Conservation (phyloP, 2,113 vertebrate genomes). For the Malurus melanocephalus region DNA sequence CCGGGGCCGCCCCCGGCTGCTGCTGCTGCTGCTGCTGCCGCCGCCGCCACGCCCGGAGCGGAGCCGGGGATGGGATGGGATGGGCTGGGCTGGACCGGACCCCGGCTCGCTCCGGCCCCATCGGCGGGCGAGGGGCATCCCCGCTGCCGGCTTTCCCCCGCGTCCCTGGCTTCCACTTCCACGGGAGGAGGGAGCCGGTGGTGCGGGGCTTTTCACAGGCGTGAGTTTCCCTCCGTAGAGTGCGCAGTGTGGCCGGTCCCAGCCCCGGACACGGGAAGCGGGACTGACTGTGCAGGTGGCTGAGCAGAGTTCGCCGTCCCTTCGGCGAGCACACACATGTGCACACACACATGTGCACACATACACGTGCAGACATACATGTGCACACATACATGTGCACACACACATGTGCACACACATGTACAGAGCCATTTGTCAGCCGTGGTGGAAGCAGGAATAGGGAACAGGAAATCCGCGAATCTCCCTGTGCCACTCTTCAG, state of each 20-base stretch:
- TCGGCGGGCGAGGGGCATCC: background rate
- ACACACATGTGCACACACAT: fast-evolving
- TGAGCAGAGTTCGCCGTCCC: background rate
- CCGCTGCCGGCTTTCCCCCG: fast-evolving
- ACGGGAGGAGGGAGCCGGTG: too few relatives aligned
- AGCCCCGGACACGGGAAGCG: fast-evolving
- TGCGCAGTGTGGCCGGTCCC: background rate
- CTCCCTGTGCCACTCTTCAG: fast-evolving
- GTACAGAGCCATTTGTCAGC: background rate
- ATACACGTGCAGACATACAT: fast-evolving
- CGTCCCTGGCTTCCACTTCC: background rate
- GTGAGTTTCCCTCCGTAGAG: background rate
- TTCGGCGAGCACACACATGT: fast-evolving
- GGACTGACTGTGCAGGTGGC: fast-evolving
- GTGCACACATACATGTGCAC: fast-evolving
- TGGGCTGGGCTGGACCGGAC: background rate
- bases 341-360: fast-evolving
- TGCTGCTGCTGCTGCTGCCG: background rate
- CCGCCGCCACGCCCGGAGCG: background rate
- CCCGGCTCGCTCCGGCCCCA: background rate
- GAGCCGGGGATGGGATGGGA: background rate
- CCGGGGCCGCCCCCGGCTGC: background rate
- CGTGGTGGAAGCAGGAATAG: background rate
- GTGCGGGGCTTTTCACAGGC: background rate
- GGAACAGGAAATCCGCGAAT: background rate